A percentile compares a stretch with the other conserved stretches of the same genome.
phyloP scores from a whole-genome alignment of 1,140 invertebrate species.

The Drosophila punjabiensis region DNA sequence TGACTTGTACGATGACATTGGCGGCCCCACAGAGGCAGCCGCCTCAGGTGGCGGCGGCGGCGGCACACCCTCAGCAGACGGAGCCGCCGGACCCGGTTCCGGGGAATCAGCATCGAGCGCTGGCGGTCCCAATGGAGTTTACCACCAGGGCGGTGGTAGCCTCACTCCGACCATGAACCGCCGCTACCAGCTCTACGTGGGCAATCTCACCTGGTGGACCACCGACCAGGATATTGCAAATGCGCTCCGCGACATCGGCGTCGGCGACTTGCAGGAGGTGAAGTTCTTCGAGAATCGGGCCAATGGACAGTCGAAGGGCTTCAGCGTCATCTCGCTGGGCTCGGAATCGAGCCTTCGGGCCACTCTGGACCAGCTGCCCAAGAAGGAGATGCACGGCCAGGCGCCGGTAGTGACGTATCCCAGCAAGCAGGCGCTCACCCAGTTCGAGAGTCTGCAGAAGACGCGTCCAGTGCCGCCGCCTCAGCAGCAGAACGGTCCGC shows the following conservation, averaged over 20 bases:
- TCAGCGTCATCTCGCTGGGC: slow-evolving; percentile 96
- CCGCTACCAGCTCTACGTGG: slow-evolving; percentile 96
- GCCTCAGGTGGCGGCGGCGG: slow-evolving; percentile 86
- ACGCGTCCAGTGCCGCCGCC: slow-evolving; percentile 92
- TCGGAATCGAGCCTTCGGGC: slow-evolving; percentile 96
- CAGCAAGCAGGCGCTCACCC: slow-evolving; percentile 93
- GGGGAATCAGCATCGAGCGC: slow-evolving; percentile 52
- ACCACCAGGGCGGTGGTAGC: slow-evolving; percentile 90
- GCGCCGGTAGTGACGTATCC: slow-evolving; percentile 97
- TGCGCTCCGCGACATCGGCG: slow-evolving; percentile 93
- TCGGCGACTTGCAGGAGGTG: slow-evolving; percentile 97
- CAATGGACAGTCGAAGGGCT: slow-evolving; percentile 99
- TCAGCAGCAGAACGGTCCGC: slow-evolving; percentile 86
- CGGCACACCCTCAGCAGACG: slow-evolving; percentile 76
- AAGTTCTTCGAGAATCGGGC: slow-evolving; percentile 99
- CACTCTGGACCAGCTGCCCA: slow-evolving; percentile 96
- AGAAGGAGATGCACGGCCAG: slow-evolving; percentile 98
- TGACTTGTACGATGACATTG: slow-evolving; percentile 98
- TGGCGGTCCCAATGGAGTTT: slow-evolving; percentile 87
- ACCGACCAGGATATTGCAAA: slow-evolving; percentile 98
- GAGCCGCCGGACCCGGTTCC: slow-evolving; percentile 58
- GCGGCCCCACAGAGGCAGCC: slow-evolving; percentile 89
- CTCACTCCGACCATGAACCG: slow-evolving; percentile 90
- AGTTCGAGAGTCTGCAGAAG: slow-evolving; percentile 96
- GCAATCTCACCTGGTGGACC: slow-evolving; percentile 99